Percentiles rank a stretch among this genome's conserved stretches.
These are phyloP conservation scores for Scomber colias DNA, from an alignment of 2,113 vertebrate genomes.

Conservation along the genomic window DNA sequence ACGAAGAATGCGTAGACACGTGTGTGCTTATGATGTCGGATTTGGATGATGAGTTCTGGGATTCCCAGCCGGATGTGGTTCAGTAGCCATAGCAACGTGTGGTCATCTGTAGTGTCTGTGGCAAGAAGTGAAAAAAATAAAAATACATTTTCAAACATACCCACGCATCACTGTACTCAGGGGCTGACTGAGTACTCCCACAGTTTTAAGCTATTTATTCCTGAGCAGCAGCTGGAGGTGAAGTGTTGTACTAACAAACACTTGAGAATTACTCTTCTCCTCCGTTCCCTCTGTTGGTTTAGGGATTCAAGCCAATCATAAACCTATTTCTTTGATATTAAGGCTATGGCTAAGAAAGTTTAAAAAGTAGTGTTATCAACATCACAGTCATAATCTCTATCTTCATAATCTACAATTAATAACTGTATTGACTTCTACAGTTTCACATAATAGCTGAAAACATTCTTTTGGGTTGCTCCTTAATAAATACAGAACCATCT, in stretches of 20 bases:
- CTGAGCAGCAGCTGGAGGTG: constrained; percentile 53
- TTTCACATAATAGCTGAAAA: neutral
- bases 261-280: constrained; percentile 8
- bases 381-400: neutral
- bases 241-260: constrained; percentile 52
- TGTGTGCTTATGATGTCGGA: constrained; percentile 95
- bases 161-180: constrained; percentile 39
- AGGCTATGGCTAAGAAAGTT: neutral
- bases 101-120: constrained; percentile 95
- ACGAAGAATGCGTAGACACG: constrained; percentile 95
- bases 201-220: constrained; percentile 47
- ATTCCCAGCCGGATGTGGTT: constrained; percentile 97
- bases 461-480: neutral
- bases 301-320: neutral
- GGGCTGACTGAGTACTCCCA: constrained; percentile 41
- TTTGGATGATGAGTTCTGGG: constrained; percentile 97
- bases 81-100: constrained; percentile 96
- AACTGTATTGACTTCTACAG: neutral
- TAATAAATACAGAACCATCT: neutral
- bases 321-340: neutral
- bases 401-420: neutral
- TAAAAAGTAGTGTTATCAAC: neutral
- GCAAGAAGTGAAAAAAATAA: constrained; percentile 58
- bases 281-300: constrained; percentile 4
- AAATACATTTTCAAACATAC: constrained; percentile 45